These are phyloP conservation scores for Rhinichthys osculus DNA, from an alignment of 2,797 vertebrate species.

Conservation along the genomic window DNA sequence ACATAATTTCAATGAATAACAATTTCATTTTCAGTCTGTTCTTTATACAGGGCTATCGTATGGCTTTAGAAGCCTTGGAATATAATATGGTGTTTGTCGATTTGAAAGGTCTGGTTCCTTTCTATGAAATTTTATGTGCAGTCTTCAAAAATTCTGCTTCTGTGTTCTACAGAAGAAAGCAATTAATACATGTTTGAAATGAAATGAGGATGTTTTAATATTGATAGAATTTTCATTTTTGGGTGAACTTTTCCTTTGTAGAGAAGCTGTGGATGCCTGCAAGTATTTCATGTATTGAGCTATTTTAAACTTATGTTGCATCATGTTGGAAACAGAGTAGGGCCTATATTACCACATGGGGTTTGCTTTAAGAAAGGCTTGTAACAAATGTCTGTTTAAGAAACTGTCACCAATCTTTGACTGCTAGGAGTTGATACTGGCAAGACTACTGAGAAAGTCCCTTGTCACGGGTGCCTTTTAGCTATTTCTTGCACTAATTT, in stretches of 20 bases:
- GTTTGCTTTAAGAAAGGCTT: slow-evolving; percentile 19
- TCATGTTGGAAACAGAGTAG: slow-evolving; percentile 28
- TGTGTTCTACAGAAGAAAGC: background rate
- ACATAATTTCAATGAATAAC: background rate
- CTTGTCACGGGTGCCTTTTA: background rate
- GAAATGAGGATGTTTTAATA: background rate
- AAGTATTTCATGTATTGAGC: slow-evolving; percentile 18
- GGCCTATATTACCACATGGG: slow-evolving; percentile 21
- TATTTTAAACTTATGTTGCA: slow-evolving; percentile 32
- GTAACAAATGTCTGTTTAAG: slow-evolving; percentile 31
- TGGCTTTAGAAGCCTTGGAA: background rate
- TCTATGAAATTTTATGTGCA: background rate
- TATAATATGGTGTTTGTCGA: background rate
- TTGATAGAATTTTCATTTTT: background rate
- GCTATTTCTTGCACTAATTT: slow-evolving; percentile 32
- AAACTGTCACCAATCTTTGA: slow-evolving; percentile 1
- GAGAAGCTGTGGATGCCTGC: background rate
- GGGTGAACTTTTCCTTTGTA: background rate
- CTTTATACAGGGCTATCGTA: background rate
- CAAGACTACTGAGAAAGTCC: slow-evolving; percentile 1
- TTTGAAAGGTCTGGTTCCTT: background rate
- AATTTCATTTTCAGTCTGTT: background rate
- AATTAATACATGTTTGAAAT: background rate
- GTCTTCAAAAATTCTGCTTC: background rate
- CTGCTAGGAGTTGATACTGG: slow-evolving; percentile 18